Base-by-base conservation (phyloP, 1,140 invertebrate genomes). In the Caenorhabditis latens region DNA sequence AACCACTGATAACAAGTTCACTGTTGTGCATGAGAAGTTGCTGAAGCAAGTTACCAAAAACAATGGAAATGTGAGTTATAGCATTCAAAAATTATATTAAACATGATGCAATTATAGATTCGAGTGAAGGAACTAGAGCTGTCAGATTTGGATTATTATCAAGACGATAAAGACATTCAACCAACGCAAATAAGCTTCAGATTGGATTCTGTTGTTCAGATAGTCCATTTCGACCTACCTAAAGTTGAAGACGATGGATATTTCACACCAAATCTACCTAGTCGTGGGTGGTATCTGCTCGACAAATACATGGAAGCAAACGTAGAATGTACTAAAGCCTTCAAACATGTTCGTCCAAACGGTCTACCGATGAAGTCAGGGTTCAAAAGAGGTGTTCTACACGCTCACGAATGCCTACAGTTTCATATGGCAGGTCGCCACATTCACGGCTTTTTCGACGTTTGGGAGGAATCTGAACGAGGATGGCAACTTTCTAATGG, bases 391-490 rank as follows among this genome's bases (percentile, higher is more conserved):
- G 71, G 42, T 50, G 24, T 6, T 9, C n/a, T 79, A 7, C 32
- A 50, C 43, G 43, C n/a, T 42, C 3, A 32, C 11, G 6, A 79
- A 79, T 79, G 43, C 9, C 53, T 19, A 4, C 21, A 79, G 24
- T 79, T 79, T 24, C 71, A 79, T 50, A 79, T 50, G 21, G n/a
- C 19, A 8, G 71, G 71, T 6, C 46, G 46, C 11, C 71, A 79
- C 53, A 79, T 79, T 50, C 71, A 79, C 16, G 71, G 46, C 4
- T 79, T 79, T 79, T 79, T 79, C 14, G n/a, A 79, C 11, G 71
- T 79, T 24, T 79, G 71, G 71, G 19, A 24, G 7, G 71, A 79
- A 79, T 11, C 21, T 11, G 71, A 53, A 24, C 13, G 71, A 21
- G 46, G 46, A 79, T 50, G 71, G 71, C 32, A 46, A 46, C 4